Evolutionary conservation across 2,797 vertebrate species (phyloP).

Genomic region (Streptopelia turtur): DNA sequence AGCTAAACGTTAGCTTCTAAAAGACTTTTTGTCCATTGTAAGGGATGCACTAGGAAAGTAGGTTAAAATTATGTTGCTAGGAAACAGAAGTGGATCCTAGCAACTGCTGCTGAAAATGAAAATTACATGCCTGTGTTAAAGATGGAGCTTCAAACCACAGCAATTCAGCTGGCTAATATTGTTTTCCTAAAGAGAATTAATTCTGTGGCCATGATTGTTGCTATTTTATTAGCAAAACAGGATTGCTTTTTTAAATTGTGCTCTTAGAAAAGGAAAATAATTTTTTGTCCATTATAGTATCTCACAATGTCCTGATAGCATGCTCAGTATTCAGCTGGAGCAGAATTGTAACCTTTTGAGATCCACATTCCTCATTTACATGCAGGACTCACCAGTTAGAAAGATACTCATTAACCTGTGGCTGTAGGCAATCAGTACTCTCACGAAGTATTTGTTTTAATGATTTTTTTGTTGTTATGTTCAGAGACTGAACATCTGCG

Average conservation of each 20-base stretch:
- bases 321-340: not conserved
- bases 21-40: constrained; percentile 30
- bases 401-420: constrained; percentile 3
- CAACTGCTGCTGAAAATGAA: constrained; percentile 67
- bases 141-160: not conserved
- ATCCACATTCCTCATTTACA: not conserved
- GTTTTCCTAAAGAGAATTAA: not conserved
- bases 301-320: not conserved
- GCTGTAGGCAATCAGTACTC: not conserved
- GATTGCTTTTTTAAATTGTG: not conserved
- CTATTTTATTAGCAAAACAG: not conserved
- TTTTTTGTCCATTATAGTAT: not conserved
- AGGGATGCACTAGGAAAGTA: constrained; percentile 57
- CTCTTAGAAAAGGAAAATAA: not conserved
- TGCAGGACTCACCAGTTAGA: not conserved
- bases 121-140: constrained; percentile 6
- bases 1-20: constrained; percentile 1
- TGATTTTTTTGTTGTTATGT: not conserved
- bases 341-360: not conserved
- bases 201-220: not conserved
- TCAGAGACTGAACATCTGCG: not conserved
- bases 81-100: constrained; percentile 73
- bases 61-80: constrained; percentile 78
- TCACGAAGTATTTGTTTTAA: not conserved
- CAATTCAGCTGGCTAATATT: not conserved